Conservation (phyloP, 2,797 vertebrate genomes). For the Mus caroli region DNA sequence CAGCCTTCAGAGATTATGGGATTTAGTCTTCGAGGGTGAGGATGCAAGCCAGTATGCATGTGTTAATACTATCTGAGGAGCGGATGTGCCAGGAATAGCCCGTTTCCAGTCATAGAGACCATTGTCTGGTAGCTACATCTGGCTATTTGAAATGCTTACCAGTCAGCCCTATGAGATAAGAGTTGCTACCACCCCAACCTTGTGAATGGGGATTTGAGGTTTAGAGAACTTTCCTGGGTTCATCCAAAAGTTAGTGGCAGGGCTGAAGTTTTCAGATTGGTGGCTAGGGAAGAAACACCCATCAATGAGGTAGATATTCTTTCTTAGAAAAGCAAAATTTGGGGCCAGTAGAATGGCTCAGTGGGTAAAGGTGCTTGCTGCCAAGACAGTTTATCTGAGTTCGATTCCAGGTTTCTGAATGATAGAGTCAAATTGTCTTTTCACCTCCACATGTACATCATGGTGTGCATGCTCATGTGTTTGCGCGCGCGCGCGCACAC, state of each 20-base stretch:
- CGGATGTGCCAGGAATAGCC: background rate
- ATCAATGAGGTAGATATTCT: background rate
- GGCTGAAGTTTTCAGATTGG: background rate
- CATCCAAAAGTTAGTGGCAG: background rate
- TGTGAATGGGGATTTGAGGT: background rate
- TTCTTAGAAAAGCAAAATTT: conserved; percentile 41
- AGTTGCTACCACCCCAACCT: background rate
- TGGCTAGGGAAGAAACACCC: background rate
- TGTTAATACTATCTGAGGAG: background rate
- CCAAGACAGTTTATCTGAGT: background rate
- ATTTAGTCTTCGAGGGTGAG: background rate
- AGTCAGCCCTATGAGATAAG: background rate
- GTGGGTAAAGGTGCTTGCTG: background rate
- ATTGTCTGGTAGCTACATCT: background rate
- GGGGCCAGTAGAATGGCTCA: background rate
- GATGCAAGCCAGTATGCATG: background rate
- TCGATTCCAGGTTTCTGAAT: background rate
- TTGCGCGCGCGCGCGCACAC: no score
- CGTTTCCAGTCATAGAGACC: background rate
- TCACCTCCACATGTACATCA: background rate
- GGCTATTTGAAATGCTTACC: conserved; percentile 9
- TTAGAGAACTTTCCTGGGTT: conserved; percentile 36
- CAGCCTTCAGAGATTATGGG: background rate
- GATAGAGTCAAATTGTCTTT: background rate
- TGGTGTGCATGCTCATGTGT: no score